phyloP scores from a whole-genome alignment of 2,888 invertebrate genomes.

The Chorisops tibialis region DNA sequence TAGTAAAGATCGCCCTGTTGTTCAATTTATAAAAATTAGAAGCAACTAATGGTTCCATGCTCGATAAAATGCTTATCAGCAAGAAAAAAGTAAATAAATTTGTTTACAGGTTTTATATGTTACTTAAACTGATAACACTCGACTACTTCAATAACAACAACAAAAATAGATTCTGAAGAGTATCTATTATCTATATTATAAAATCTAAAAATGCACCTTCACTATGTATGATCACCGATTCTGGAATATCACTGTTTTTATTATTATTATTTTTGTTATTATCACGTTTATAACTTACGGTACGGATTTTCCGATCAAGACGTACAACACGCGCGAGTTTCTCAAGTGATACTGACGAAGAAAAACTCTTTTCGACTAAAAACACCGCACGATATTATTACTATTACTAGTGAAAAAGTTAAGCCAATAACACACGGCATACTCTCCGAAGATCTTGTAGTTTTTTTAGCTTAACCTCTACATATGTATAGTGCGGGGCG shows the following conservation, averaged over 20 bases:
- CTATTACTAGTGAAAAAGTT: no score
- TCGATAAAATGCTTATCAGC: constrained; percentile 5
- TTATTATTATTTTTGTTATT: constrained; percentile 11
- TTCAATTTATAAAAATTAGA: no score
- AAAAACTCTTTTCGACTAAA: constrained; percentile 22
- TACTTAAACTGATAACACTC: neutral
- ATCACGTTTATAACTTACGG: neutral
- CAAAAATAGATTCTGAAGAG: neutral
- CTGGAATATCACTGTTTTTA: neutral
- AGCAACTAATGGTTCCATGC: constrained; percentile 3
- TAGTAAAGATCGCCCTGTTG: neutral
- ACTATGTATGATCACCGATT: constrained; percentile 11
- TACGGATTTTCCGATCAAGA: neutral
- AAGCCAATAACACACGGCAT: no score
- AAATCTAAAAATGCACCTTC: constrained; percentile 10
- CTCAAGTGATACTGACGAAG: constrained; percentile 16
- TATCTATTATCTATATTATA: neutral
- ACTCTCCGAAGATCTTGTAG: no score
- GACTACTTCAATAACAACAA: neutral
- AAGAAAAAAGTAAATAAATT: neutral
- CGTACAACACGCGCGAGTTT: constrained; percentile 1
- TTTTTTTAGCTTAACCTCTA: no score
- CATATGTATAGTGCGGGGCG: no score
- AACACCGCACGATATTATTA: no score
- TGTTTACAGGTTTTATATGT: constrained; percentile 13